Conservation (phyloP, 2,113 vertebrate genomes). For the Bambusicola thoracicus region DNA sequence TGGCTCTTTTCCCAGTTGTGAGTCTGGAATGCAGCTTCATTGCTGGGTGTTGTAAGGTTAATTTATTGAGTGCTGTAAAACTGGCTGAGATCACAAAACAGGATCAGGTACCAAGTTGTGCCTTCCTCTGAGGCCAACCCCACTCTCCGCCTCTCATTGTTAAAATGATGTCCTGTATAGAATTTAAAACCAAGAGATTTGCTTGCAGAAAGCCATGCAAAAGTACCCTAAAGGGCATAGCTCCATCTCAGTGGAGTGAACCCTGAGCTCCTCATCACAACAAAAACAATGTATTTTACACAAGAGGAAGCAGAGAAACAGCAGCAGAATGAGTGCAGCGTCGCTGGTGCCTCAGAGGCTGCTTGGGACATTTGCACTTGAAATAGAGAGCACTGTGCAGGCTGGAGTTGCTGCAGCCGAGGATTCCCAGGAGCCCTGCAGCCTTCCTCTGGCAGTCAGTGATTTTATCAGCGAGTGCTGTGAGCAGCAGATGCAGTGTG, state of each 20-base stretch:
- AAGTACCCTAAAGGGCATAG: not conserved
- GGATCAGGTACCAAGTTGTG: not conserved
- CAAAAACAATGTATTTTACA: rapidly evolving
- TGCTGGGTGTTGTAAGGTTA: not conserved
- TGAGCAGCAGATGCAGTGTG: not conserved
- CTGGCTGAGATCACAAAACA: not conserved
- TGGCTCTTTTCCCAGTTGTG: not conserved
- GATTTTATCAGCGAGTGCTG: not conserved
- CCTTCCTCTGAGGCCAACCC: not conserved
- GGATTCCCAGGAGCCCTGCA: not conserved
- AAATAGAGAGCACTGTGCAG: rapidly evolving
- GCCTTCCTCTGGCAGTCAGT: not conserved
- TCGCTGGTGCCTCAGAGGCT: too few relatives aligned
- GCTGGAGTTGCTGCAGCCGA: not conserved
- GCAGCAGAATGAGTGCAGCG: not conserved
- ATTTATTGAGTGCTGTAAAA: not conserved
- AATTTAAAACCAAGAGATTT: not conserved
- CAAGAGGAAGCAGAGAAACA: not conserved
- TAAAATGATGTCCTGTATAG: not conserved
- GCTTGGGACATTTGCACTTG: not conserved
- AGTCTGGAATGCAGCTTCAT: not conserved
- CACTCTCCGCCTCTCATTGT: rapidly evolving
- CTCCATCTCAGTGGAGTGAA: not conserved
- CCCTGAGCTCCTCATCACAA: not conserved
- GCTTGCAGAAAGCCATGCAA: not conserved